Evolutionary conservation across 2,888 invertebrate species (phyloP).

Genomic region (Catocala fraxini): DNA sequence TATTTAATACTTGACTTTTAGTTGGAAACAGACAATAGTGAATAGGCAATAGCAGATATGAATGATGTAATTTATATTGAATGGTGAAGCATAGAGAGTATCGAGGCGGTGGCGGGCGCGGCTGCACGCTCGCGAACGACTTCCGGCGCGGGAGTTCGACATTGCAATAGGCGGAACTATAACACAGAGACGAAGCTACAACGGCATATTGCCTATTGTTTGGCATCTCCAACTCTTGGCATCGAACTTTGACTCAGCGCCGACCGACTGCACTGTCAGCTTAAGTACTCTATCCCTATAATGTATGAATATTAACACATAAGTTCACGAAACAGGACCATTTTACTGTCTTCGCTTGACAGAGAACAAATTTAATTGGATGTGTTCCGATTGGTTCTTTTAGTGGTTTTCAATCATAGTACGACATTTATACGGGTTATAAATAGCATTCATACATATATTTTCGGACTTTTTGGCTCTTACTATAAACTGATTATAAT

Average conservation of each 20-base stretch:
- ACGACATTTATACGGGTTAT: background rate
- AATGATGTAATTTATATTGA: slow-evolving; percentile 34
- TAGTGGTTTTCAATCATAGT: slow-evolving; percentile 9
- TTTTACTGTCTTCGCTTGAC: slow-evolving; percentile 46
- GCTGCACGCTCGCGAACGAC: slow-evolving; percentile 66
- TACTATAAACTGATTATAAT: no score
- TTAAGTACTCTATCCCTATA: slow-evolving; percentile 76
- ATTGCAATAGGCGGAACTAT: slow-evolving; percentile 75
- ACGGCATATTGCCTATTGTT: slow-evolving; percentile 83
- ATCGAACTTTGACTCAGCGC: slow-evolving; percentile 73
- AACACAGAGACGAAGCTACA: slow-evolving; percentile 64
- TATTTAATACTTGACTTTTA: no score
- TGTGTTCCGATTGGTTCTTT: slow-evolving; percentile 25
- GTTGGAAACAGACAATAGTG: slow-evolving; percentile 36
- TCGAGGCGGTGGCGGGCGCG: slow-evolving; percentile 23
- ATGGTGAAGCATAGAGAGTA: slow-evolving; percentile 22
- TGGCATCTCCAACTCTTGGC: slow-evolving; percentile 85
- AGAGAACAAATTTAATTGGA: slow-evolving; percentile 24
- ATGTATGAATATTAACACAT: slow-evolving; percentile 79
- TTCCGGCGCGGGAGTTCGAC: slow-evolving; percentile 75
- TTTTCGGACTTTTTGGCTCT: background rate
- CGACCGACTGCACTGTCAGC: slow-evolving; percentile 76
- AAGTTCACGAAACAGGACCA: slow-evolving; percentile 60
- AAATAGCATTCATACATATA: background rate
- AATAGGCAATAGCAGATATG: slow-evolving; percentile 54